phyloP scores from a whole-genome alignment of 2,797 vertebrate genomes.

The Pangasius sanitwongsei region DNA sequence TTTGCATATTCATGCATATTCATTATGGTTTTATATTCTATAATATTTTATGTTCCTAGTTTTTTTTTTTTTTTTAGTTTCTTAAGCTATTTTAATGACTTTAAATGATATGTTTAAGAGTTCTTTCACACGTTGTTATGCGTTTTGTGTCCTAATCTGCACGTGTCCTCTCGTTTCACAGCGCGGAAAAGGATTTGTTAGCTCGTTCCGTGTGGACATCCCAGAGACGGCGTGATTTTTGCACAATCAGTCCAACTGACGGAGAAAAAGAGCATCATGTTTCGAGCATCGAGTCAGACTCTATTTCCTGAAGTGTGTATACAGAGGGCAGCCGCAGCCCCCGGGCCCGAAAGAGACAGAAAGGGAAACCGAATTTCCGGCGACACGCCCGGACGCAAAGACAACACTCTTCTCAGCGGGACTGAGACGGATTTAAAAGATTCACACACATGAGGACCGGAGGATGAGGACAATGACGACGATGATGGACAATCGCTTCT shows the following conservation, averaged over 20 bases:
- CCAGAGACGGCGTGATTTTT: slow-evolving; percentile 89
- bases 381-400: slow-evolving; percentile 66
- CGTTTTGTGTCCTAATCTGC: slow-evolving; percentile 29
- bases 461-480: slow-evolving; percentile 53
- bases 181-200: slow-evolving; percentile 99
- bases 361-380: slow-evolving; percentile 66
- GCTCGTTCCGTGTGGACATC: slow-evolving; percentile 93
- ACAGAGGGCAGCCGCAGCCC: slow-evolving; percentile 43
- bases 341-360: slow-evolving; percentile 65
- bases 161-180: slow-evolving; percentile 59
- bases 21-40: neutral
- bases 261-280: slow-evolving; percentile 84
- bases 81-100: neutral
- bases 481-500: slow-evolving; percentile 62
- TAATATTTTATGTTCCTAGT: neutral
- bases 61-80: neutral
- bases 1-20: slow-evolving; percentile 8
- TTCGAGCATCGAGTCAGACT: slow-evolving; percentile 72
- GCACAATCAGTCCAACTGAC: slow-evolving; percentile 71
- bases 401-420: slow-evolving; percentile 91
- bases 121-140: neutral
- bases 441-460: slow-evolving; percentile 49
- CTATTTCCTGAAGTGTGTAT: slow-evolving; percentile 83
- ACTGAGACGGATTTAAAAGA: slow-evolving; percentile 83
- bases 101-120: neutral